These are phyloP conservation scores for Rhinichthys osculus DNA, from an alignment of 2,797 vertebrate species.

Conservation along the genomic window DNA sequence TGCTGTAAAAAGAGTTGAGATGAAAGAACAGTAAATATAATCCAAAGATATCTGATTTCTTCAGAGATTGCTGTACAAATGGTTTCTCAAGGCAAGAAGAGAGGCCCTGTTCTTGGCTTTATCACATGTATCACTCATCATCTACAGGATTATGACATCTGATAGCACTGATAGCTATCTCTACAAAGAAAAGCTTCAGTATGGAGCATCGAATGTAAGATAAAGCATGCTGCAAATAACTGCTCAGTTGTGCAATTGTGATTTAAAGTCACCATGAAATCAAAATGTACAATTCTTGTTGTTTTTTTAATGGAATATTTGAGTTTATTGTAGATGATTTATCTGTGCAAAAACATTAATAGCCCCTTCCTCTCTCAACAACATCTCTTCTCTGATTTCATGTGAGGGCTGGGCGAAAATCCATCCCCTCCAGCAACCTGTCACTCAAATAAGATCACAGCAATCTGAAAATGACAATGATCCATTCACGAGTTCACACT, in stretches of 20 bases:
- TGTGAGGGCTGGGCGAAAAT: background rate
- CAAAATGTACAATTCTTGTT: background rate
- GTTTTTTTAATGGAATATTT: background rate
- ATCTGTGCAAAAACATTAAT: background rate
- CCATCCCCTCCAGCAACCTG: slow-evolving; percentile 3
- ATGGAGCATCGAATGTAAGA: background rate
- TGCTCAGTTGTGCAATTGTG: background rate
- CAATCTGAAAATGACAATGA: background rate
- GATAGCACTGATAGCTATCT: slow-evolving; percentile 45
- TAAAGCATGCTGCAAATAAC: slow-evolving; percentile 1
- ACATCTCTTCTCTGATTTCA: background rate
- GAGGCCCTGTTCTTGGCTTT: slow-evolving; percentile 46
- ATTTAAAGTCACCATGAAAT: slow-evolving; percentile 21
- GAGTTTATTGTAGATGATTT: background rate
- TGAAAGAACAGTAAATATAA: slow-evolving; percentile 44
- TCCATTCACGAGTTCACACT: background rate
- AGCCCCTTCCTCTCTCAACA: background rate
- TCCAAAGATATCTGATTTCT: slow-evolving; percentile 54
- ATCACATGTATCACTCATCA: slow-evolving; percentile 54
- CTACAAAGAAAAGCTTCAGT: slow-evolving; percentile 5
- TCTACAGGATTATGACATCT: slow-evolving; percentile 54
- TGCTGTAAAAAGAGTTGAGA: slow-evolving; percentile 42
- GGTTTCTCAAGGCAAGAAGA: slow-evolving; percentile 55
- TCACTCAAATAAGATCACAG: slow-evolving; percentile 26
- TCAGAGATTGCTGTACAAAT: slow-evolving; percentile 51